phyloP scores from a whole-genome alignment of 2,113 vertebrate species.

The Uria aalge region DNA sequence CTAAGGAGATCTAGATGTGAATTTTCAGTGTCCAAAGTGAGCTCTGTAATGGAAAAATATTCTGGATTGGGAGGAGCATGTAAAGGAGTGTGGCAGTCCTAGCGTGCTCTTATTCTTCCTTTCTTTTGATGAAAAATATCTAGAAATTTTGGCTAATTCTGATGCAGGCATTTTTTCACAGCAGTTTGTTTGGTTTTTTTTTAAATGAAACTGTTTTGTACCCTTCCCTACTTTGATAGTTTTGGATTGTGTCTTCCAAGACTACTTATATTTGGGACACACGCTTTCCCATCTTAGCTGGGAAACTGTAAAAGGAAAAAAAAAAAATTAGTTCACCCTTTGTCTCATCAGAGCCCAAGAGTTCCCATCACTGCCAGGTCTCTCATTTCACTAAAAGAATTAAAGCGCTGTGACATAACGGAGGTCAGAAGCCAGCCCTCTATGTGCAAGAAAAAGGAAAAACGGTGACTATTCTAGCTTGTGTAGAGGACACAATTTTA shows the following conservation, averaged over 20 bases:
- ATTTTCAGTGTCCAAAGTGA: background rate
- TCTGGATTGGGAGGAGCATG: background rate
- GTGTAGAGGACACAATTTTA: background rate
- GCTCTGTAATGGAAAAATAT: background rate
- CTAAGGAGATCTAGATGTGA: background rate
- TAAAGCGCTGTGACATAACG: background rate
- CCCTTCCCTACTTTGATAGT: background rate
- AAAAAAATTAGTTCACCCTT: background rate
- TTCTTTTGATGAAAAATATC: background rate
- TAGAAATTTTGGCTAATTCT: background rate
- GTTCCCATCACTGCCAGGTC: background rate
- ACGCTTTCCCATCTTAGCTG: background rate
- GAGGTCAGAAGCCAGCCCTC: background rate
- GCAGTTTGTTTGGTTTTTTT: background rate
- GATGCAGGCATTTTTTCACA: background rate
- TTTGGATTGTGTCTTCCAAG: background rate
- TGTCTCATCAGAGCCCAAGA: background rate
- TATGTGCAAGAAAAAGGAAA: background rate
- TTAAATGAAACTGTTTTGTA: background rate
- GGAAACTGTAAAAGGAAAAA: background rate
- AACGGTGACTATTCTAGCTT: accelerated
- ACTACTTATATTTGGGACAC: background rate
- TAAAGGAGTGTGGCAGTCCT: background rate
- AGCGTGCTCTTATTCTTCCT: background rate
- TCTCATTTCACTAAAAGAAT: background rate